These are phyloP conservation scores for Proisotoma minuta DNA, from an alignment of 2,888 invertebrate species.

Conservation along the genomic window DNA sequence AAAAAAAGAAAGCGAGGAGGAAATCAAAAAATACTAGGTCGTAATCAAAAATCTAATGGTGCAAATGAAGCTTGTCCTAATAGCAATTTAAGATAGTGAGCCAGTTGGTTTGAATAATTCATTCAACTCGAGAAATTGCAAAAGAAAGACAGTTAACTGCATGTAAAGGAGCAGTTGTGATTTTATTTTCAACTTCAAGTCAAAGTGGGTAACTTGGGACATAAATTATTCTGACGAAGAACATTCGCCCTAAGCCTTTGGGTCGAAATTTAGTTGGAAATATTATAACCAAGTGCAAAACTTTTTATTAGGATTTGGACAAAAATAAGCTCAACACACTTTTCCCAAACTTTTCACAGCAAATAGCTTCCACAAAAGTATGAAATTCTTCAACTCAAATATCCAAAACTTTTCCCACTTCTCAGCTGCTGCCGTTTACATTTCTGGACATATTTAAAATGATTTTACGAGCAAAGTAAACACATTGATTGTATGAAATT, in stretches of 20 bases:
- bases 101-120: conserved; percentile 14
- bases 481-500: too few relatives aligned
- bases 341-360: not conserved
- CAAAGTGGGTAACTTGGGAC: conserved; percentile 1
- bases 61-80: too few relatives aligned
- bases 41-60: conserved; percentile 4
- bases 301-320: not conserved
- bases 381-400: not conserved
- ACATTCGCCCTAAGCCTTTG: not conserved
- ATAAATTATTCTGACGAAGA: conserved; percentile 12
- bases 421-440: too few relatives aligned
- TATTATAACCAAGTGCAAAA: conserved; percentile 4
- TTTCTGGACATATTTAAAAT: too few relatives aligned
- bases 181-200: conserved; percentile 6
- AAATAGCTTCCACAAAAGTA: not conserved
- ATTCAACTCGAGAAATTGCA: not conserved
- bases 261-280: not conserved
- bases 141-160: not conserved
- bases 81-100: not conserved
- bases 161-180: not conserved
- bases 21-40: too few relatives aligned
- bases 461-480: too few relatives aligned
- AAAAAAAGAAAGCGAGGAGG: too few relatives aligned
- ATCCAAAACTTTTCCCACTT: too few relatives aligned
- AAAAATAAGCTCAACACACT: not conserved